Conservation (phyloP, 2,888 invertebrate genomes). For the Biston betularia region DNA sequence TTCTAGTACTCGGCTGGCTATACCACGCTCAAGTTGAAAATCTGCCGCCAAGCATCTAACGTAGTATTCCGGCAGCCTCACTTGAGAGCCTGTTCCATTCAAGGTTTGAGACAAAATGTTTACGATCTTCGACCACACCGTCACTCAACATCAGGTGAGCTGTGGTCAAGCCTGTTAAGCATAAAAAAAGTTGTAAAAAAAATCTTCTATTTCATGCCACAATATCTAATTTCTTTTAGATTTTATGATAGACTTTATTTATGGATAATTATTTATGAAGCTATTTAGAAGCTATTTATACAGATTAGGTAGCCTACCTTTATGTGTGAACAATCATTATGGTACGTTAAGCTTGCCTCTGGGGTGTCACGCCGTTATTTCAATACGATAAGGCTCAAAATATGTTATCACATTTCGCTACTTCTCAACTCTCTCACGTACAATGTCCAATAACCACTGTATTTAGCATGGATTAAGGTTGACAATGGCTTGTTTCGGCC, state of each 20-base stretch:
- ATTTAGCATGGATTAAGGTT: conserved; percentile 1
- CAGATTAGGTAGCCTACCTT: conserved; percentile 17
- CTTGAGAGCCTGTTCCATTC: too few relatives aligned
- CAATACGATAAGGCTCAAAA: conserved; percentile 11
- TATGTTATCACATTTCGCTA: neutral
- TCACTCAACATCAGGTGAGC: too few relatives aligned
- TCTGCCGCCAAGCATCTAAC: too few relatives aligned
- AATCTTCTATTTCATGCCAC: neutral
- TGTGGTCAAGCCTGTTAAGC: too few relatives aligned
- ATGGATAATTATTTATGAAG: conserved; percentile 24
- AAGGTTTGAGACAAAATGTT: too few relatives aligned
- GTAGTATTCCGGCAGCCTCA: too few relatives aligned
- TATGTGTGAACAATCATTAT: conserved; percentile 25
- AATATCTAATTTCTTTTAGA: conserved; percentile 6
- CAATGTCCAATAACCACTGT: neutral
- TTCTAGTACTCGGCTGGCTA: too few relatives aligned
- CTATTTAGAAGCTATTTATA: conserved; percentile 29
- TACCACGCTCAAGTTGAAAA: too few relatives aligned
- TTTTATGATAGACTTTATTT: conserved; percentile 24
- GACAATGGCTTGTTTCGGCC: conserved; percentile 4
- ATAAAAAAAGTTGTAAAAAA: neutral
- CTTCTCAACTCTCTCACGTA: neutral
- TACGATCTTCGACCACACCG: too few relatives aligned
- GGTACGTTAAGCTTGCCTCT: conserved; percentile 12
- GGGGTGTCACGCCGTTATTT: neutral